Evolutionary conservation across 1,140 invertebrate genomes (phyloP).

Genomic region (Eriocheir sinensis): DNA sequence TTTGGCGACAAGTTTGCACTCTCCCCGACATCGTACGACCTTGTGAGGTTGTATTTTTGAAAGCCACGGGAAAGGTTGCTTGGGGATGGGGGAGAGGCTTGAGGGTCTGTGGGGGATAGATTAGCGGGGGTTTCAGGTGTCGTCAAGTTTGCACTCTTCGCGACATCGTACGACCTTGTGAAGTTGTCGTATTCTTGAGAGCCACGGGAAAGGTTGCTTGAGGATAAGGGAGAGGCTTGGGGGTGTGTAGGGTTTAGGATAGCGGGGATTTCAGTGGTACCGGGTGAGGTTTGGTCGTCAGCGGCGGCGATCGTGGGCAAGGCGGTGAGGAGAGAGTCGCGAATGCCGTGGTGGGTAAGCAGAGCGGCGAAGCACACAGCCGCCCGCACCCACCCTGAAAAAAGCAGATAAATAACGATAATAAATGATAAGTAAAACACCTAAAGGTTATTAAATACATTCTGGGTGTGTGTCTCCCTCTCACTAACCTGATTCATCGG

Average conservation of each 20-base stretch:
- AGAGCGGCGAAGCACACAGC: slow-evolving; percentile 40
- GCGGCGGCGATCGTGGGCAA: slow-evolving; percentile 12
- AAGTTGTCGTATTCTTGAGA: not conserved
- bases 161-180: not conserved
- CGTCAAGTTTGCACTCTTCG: not conserved
- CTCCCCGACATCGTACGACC: not conserved
- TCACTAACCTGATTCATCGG: not conserved
- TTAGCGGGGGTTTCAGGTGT: not conserved
- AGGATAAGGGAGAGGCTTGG: not conserved
- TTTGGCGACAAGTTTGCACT: not conserved
- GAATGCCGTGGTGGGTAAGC: slow-evolving; percentile 37
- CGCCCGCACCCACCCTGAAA: slow-evolving; percentile 35
- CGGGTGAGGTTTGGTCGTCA: not conserved
- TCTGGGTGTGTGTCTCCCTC: no score
- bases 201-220: not conserved
- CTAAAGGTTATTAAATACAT: not conserved
- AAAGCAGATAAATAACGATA: not conserved
- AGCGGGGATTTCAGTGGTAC: not conserved
- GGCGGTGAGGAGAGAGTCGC: slow-evolving; percentile 55
- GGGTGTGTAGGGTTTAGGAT: not conserved
- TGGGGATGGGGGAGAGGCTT: not conserved
- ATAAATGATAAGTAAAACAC: not conserved
- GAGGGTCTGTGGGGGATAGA: not conserved
- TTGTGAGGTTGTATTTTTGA: not conserved
- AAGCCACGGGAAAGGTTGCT: not conserved